Evolutionary conservation across 2,797 vertebrate species (phyloP).

Genomic region (Brachyrhaphis roseni): DNA sequence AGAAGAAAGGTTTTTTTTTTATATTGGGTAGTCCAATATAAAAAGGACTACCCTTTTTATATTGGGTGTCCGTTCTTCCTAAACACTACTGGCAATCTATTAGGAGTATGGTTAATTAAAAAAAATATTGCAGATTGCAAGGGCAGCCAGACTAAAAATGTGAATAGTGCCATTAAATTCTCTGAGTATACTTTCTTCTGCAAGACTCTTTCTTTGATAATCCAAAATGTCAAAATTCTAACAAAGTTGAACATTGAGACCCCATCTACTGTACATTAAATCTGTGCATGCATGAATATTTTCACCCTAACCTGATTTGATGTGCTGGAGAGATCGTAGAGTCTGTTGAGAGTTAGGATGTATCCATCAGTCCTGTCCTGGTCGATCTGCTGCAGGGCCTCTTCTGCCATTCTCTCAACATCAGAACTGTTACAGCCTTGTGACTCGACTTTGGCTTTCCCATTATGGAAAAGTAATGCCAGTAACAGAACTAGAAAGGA

Average conservation of each 20-base stretch:
- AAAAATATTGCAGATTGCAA: background rate
- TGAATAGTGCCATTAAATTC: background rate
- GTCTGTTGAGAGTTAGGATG: constrained; percentile 64
- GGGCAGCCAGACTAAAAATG: background rate
- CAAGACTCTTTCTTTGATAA: background rate
- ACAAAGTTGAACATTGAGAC: background rate
- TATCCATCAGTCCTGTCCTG: constrained; percentile 57
- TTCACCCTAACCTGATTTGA: constrained; percentile 37
- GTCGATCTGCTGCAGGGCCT: constrained; percentile 68
- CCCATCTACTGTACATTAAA: background rate
- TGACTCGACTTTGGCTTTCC: constrained; percentile 21
- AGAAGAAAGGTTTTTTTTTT: too few relatives aligned
- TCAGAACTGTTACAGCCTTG: constrained; percentile 49
- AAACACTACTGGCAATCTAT: too few relatives aligned
- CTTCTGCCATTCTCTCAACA: constrained; percentile 54
- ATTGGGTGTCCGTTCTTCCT: too few relatives aligned
- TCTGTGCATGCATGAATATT: background rate
- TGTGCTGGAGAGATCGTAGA: constrained; percentile 60
- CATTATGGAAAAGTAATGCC: constrained; percentile 51
- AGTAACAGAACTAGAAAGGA: constrained; percentile 53
- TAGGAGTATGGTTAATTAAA: background rate
- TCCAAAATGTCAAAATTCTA: background rate
- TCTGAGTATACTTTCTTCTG: background rate
- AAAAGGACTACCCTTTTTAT: too few relatives aligned
- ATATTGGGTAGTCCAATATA: too few relatives aligned